Conservation (phyloP, 2,113 vertebrate genomes). For the Origma solitaria region DNA sequence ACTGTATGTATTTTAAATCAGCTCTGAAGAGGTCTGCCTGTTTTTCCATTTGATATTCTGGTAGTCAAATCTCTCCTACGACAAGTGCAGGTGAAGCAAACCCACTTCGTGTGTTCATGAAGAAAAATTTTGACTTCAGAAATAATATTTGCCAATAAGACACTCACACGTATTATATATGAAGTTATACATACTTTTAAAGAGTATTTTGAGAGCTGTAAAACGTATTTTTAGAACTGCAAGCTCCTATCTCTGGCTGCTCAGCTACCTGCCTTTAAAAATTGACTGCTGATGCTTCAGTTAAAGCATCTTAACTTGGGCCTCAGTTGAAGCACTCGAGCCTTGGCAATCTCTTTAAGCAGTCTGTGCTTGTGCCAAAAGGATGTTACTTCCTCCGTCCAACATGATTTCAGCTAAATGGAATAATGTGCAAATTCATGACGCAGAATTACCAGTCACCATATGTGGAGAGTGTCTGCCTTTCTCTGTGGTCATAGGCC, state of each 20-base stretch:
- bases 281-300: background rate
- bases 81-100: background rate
- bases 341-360: background rate
- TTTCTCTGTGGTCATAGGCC: background rate
- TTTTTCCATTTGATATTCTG: background rate
- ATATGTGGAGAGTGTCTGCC: background rate
- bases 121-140: background rate
- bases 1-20: background rate
- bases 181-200: background rate
- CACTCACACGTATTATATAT: background rate
- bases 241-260: background rate
- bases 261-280: background rate
- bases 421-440: background rate
- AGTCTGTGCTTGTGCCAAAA: background rate
- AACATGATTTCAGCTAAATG: background rate
- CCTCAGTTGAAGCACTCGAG: background rate
- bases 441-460: background rate
- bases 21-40: background rate
- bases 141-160: background rate
- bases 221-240: background rate
- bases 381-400: background rate
- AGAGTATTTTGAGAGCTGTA: background rate
- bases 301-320: background rate
- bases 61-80: background rate
- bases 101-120: background rate